These are phyloP conservation scores for Pseudocheirus occidentalis DNA, from an alignment of 2,797 vertebrate species.

Conservation along the genomic window DNA sequence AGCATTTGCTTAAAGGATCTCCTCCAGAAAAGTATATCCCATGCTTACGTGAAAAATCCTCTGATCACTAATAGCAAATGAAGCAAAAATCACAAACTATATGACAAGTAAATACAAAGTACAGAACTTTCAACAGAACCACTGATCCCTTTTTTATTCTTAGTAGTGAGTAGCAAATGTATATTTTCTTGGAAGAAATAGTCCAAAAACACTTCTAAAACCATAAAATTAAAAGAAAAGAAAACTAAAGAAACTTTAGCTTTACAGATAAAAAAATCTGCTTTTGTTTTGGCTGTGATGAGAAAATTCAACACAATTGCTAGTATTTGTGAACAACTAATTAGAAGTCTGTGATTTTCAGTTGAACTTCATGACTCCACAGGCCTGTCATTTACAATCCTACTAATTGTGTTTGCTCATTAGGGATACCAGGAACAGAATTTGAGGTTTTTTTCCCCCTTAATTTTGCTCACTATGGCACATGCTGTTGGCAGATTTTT, in stretches of 20 bases:
- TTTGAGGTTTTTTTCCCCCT: not conserved
- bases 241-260: not conserved
- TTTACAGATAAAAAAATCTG: conserved; percentile 13
- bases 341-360: not conserved
- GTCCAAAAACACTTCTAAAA: not conserved
- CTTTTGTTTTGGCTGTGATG: not conserved
- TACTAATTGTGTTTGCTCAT: conserved; percentile 28
- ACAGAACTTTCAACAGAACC: not conserved
- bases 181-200: not conserved
- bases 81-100: not conserved
- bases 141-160: not conserved
- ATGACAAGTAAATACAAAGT: too few species aligned
- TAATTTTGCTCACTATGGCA: conserved; percentile 6
- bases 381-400: not conserved
- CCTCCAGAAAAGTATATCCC: not conserved
- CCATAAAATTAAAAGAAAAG: not conserved
- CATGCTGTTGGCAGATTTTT: conserved; percentile 4
- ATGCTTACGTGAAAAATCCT: not conserved
- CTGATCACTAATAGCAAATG: not conserved
- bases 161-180: not conserved
- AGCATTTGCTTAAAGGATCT: not conserved
- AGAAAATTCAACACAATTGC: conserved; percentile 38
- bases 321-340: conserved; percentile 26
- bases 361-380: conserved; percentile 9
- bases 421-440: not conserved